Evolutionary conservation across 2,888 invertebrate species (phyloP), one percentile per base, ranked within the genome.

Genomic region (Trichopoda pennipes): DNA sequence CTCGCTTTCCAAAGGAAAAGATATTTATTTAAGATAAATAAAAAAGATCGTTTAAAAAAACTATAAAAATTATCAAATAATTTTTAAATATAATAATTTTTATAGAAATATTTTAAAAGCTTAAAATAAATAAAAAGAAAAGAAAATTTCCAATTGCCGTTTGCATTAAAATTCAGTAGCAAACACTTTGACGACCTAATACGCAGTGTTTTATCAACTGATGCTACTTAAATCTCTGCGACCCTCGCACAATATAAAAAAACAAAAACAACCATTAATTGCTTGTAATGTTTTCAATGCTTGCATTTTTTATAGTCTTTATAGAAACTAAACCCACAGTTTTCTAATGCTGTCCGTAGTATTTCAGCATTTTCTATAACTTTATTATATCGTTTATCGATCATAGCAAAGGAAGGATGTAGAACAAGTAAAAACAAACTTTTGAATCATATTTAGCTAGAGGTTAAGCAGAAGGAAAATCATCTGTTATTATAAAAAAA

Each of bases 231-330:
- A 42, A 19, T 21, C 6, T 8, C 10, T 28, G 8, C 68, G 8
- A 44, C 69, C 55, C 63, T 73, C 73, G 73, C 55, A 44, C 16
- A 10, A 10, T 8, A 19, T 51, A 6, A 51, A 51, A n/a, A 38
- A 49, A 12, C 12, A 16, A 49, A 1, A 17, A 23, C 28, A 42
- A 35, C 1, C 35, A 35, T 35, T 35, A 35, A 35, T 10, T 35
- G 10, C 9, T 35, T 35, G 35, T 35, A 35, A 35, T 35, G 8
- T 35, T 8, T 6, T 8, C 44, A 44, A 4, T 44, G 14, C 12
- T 44, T 2, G 16, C 9, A 1, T 44, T 44, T 44, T n/a, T 44
- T 35, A 35, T 35, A 35, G 8, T 35, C 35, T 35, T 10, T 8
- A 3, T 35, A 35, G 9, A 35, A 35, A 1, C 16, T 44, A 16